Percentiles rank a stretch among this genome's conserved stretches.
Conservation (phyloP, 2,888 invertebrate genomes). For the Ormyrus thymus region DNA sequence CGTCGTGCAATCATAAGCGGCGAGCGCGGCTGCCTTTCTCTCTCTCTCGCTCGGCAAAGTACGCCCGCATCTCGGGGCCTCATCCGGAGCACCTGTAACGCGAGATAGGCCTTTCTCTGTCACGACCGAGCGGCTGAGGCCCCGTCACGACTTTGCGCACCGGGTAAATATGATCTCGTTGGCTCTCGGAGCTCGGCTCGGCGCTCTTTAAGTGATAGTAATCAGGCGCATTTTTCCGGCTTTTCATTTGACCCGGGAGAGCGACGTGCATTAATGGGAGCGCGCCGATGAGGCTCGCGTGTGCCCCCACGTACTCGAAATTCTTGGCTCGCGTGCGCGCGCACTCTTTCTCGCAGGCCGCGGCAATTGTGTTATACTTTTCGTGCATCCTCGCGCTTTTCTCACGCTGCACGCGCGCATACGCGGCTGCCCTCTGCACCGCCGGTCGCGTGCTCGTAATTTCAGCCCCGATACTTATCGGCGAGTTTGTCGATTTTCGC, state of each 20-base stretch:
- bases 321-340: background rate
- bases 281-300: background rate
- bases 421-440: background rate
- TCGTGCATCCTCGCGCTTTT: conserved; percentile 18
- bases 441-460: conserved; percentile 42
- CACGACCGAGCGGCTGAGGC: conserved; percentile 51
- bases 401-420: conserved; percentile 16
- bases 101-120: conserved; percentile 54
- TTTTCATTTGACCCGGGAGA: conserved; percentile 33
- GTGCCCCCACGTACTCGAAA: conserved; percentile 2
- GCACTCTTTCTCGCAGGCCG: background rate
- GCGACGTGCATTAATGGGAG: conserved; percentile 28
- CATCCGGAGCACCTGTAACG: conserved; percentile 55
- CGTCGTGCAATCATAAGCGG: conserved; percentile 42
- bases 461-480: conserved; percentile 24
- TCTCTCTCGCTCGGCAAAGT: conserved; percentile 15
- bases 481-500: conserved; percentile 37
- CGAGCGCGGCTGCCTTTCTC: conserved; percentile 10
- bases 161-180: conserved; percentile 51
- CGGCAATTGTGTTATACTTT: conserved; percentile 21
- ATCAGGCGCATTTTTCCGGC: conserved; percentile 35
- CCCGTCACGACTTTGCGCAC: conserved; percentile 48
- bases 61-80: conserved; percentile 34
- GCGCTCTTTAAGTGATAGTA: conserved; percentile 42
- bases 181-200: background rate